A percentile compares a stretch with the other conserved stretches of the same genome.
phyloP scores from a whole-genome alignment of 2,113 vertebrate species.

The Nesoenas mayeri region DNA sequence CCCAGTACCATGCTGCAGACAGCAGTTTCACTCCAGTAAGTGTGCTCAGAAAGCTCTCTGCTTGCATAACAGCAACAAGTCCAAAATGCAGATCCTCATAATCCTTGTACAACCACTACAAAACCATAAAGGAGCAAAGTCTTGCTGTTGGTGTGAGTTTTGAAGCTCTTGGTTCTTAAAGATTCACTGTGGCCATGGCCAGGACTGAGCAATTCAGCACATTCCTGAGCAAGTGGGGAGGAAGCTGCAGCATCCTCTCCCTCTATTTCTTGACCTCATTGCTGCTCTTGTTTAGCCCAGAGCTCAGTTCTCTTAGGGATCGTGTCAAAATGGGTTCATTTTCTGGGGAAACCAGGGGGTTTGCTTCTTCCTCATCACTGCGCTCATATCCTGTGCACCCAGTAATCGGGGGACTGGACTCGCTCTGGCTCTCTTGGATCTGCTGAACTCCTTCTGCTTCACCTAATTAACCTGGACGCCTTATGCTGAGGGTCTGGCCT shows the following conservation, averaged over 20 bases:
- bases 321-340: not conserved
- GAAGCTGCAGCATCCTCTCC: not conserved
- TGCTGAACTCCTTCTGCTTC: not conserved
- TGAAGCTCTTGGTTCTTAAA: not conserved
- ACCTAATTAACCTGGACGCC: not conserved
- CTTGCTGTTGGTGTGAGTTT: not conserved
- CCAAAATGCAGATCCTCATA: not conserved
- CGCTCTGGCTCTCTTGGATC: not conserved
- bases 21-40: not conserved
- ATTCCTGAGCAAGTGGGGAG: not conserved
- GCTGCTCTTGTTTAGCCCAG: not conserved
- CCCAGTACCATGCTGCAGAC: not conserved
- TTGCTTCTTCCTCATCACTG: not conserved
- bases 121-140: not conserved
- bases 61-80: not conserved
- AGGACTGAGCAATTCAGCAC: not conserved
- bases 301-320: not conserved
- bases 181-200: too few species aligned
- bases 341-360: not conserved
- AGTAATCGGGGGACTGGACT: not conserved
- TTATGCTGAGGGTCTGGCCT: not conserved
- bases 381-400: fast-evolving
- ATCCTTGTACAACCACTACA: too few species aligned
- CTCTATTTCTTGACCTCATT: not conserved
- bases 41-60: not conserved